These are phyloP conservation scores for Labrus mixtus DNA, from an alignment of 2,113 vertebrate species.

Conservation along the genomic window DNA sequence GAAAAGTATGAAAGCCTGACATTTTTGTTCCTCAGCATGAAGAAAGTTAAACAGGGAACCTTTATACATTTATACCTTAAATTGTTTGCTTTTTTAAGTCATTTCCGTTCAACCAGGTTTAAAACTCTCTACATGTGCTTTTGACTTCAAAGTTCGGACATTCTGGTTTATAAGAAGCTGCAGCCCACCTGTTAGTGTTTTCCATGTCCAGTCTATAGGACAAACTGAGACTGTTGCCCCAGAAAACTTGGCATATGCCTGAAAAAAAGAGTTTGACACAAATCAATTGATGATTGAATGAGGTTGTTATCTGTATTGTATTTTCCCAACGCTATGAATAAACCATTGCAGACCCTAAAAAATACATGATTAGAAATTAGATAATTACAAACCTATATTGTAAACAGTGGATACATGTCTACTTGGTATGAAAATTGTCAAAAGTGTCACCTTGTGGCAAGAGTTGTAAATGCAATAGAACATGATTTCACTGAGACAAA, in stretches of 20 bases:
- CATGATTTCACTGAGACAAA: neutral
- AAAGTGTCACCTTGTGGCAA: conserved; percentile 57
- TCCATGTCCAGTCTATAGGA: conserved; percentile 91
- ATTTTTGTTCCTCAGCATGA: neutral
- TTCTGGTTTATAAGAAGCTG: conserved; percentile 15
- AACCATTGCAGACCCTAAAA: neutral
- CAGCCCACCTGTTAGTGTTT: conserved; percentile 89
- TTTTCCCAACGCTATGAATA: neutral
- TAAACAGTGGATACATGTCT: neutral
- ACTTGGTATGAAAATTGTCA: neutral
- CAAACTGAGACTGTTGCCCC: conserved; percentile 89
- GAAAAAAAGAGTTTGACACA: conserved; percentile 59
- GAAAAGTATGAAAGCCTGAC: neutral
- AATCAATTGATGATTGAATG: no score
- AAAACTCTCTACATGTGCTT: neutral
- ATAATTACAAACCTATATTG: neutral
- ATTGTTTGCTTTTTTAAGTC: neutral
- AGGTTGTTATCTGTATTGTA: no score
- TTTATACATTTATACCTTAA: neutral
- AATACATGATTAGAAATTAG: neutral
- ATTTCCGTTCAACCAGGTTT: neutral
- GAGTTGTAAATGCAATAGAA: conserved; percentile 17
- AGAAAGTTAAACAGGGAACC: neutral
- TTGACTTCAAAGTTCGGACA: neutral
- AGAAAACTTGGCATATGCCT: conserved; percentile 95